A percentile compares a stretch with the other conserved stretches of the same genome.
Evolutionary conservation across 1,140 invertebrate species (phyloP).

Genomic region (Panagrolaimus sp.): DNA sequence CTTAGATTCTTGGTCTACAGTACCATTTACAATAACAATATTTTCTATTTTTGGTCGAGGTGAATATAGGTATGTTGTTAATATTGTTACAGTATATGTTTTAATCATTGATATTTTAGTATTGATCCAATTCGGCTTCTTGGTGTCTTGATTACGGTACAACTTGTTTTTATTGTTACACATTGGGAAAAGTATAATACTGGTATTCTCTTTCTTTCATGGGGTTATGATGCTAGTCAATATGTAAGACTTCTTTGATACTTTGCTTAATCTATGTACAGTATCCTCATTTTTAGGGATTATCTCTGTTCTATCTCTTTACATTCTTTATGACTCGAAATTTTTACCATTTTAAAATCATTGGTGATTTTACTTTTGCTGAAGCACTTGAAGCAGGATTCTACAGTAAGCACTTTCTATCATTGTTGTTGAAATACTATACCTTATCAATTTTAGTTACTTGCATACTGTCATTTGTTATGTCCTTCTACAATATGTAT

Average conservation of each 20-base stretch:
- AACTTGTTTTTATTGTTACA: slow-evolving; percentile 62
- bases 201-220: slow-evolving; percentile 64
- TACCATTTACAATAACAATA: slow-evolving; percentile 63
- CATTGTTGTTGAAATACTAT: background rate
- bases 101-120: slow-evolving; percentile 43
- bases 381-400: slow-evolving; percentile 45
- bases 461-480: slow-evolving; percentile 49
- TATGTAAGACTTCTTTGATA: slow-evolving; percentile 57
- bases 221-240: slow-evolving; percentile 64
- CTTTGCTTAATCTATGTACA: background rate
- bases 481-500: slow-evolving; percentile 56
- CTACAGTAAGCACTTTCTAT: slow-evolving; percentile 42
- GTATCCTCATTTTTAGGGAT: slow-evolving; percentile 38
- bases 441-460: slow-evolving; percentile 35
- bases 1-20: slow-evolving; percentile 61
- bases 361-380: slow-evolving; percentile 46
- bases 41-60: slow-evolving; percentile 63
- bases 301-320: slow-evolving; percentile 52
- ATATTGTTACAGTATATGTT: slow-evolving; percentile 20
- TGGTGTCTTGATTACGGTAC: slow-evolving; percentile 60
- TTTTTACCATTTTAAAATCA: slow-evolving; percentile 48
- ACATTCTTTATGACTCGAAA: slow-evolving; percentile 49
- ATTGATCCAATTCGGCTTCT: slow-evolving; percentile 59
- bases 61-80: slow-evolving; percentile 38
- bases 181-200: slow-evolving; percentile 67